Evolutionary conservation across 1,140 invertebrate genomes (phyloP), one percentile per base, ranked within the genome.

Genomic region (Drosophila athabasca): DNA sequence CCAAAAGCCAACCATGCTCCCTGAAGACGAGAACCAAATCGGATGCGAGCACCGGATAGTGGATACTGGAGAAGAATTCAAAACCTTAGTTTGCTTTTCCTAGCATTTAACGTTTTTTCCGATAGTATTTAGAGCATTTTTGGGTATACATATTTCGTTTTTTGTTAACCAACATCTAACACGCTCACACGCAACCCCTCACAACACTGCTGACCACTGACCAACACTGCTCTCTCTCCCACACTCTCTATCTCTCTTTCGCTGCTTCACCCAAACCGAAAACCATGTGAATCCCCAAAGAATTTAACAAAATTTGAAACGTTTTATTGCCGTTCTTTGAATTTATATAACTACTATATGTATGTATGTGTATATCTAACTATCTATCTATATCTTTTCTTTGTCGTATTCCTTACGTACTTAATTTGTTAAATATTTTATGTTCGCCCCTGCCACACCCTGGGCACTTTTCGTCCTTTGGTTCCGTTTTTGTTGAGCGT

Each of bases 311-410:
- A 31, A 35, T 24, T 45, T 69, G 39, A 69, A 82, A 68, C 43
- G 49, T 75, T 85, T 85, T 81, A 64, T 85, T 78, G 82, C 82
- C 82, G 43, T 65, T 53, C 45, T 66, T 77, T 64, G 82, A 85
- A 85, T 85, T 85, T 85, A 85, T 80, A 64, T 77, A 64, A 31
- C 29, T 46, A 41, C 3, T 39, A 52, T 50, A 31, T 35, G 31
- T 46, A 7, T 39, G 43, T 50, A 31, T 35, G 35, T 46, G 44
- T 19, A 29, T 50, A 15, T 49, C n/a, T 22, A 17, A 44, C 13
- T 44, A 39, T 13, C 35, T 39, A 39, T 53, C 39, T 60, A 65
- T 71, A 45, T 54, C 59, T 26, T 44, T 62, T 53, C 53, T 59
- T 64, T 60, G 50, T 79, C 44, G 61, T 78, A 83, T 76, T 59